Percentiles rank a stretch among this genome's conserved stretches.
Evolutionary conservation across 2,113 vertebrate species (phyloP).

Genomic region (Corythoichthys haematopterus): DNA sequence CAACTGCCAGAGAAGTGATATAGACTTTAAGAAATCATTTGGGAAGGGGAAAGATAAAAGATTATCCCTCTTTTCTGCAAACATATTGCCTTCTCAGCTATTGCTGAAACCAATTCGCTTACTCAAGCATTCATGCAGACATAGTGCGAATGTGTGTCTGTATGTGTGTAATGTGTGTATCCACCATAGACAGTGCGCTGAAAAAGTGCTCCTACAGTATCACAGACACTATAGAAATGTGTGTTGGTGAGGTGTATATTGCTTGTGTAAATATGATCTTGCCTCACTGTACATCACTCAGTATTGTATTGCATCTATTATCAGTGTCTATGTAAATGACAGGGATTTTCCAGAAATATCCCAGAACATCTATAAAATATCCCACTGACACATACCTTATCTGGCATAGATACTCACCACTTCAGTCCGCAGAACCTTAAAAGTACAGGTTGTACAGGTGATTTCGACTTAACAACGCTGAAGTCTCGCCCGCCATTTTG

Average conservation of each 20-base stretch:
- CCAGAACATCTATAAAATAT: conserved; percentile 66
- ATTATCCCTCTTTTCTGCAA: conserved; percentile 72
- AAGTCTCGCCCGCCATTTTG: too few species aligned
- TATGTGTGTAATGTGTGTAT: conserved; percentile 24
- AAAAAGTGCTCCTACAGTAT: conserved; percentile 42
- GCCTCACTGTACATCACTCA: conserved; percentile 54
- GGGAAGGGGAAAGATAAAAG: conserved; percentile 72
- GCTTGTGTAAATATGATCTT: conserved; percentile 35
- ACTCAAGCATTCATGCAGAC: conserved; percentile 69
- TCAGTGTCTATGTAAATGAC: conserved; percentile 53
- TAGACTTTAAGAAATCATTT: conserved; percentile 74
- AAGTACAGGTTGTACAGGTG: conserved; percentile 16
- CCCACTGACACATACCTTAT: conserved; percentile 66
- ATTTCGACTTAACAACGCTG: background rate
- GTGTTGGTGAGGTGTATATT: conserved; percentile 28
- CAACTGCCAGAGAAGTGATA: conserved; percentile 75
- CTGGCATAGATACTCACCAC: conserved; percentile 49
- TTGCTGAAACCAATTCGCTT: conserved; percentile 70
- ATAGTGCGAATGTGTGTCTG: conserved; percentile 24
- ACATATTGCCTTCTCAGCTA: conserved; percentile 72
- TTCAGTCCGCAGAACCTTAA: conserved; percentile 43
- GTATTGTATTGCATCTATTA: conserved; percentile 55
- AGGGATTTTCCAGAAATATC: conserved; percentile 63
- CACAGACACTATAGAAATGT: conserved; percentile 39
- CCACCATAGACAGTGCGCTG: conserved; percentile 22